These are phyloP conservation scores for Drosophila seguyi DNA, from an alignment of 1,140 invertebrate species.

Conservation along the genomic window DNA sequence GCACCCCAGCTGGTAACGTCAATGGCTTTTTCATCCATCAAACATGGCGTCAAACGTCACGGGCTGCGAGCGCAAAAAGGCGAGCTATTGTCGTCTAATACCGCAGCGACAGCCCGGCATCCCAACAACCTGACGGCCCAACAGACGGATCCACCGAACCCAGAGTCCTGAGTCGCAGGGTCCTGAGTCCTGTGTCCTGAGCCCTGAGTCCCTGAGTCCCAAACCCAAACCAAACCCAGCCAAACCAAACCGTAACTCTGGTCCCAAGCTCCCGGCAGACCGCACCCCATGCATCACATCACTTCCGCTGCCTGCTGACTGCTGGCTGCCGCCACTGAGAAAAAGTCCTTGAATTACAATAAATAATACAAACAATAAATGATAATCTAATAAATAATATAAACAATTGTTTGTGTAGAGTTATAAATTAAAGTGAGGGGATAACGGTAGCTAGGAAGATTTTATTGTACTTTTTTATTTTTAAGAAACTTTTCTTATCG, in stretches of 20 bases:
- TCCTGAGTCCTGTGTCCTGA: neutral
- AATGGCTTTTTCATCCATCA: slow-evolving; percentile 84
- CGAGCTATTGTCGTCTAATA: slow-evolving; percentile 83
- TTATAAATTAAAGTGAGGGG: too few species aligned
- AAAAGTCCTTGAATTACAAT: neutral
- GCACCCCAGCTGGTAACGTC: slow-evolving; percentile 81
- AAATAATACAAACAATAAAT: neutral
- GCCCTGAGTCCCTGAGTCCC: neutral
- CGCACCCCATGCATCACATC: slow-evolving; percentile 81
- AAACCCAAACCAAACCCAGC: slow-evolving; percentile 26
- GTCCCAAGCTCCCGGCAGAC: slow-evolving; percentile 35
- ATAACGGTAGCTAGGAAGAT: neutral
- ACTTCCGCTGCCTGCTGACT: slow-evolving; percentile 72
- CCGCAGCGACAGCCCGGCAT: slow-evolving; percentile 63
- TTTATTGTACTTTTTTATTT: neutral
- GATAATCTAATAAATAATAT: too few species aligned
- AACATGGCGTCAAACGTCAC: slow-evolving; percentile 84
- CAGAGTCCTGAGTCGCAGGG: slow-evolving; percentile 4
- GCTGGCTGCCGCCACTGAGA: slow-evolving; percentile 40
- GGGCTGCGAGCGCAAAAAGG: slow-evolving; percentile 78
- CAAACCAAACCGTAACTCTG: slow-evolving; percentile 35
- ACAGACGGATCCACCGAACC: slow-evolving; percentile 18
- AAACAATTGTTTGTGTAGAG: neutral
- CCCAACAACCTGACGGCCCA: slow-evolving; percentile 36
- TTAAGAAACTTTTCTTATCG: neutral